Base-by-base conservation (phyloP, 1,140 invertebrate genomes). In the Drosophila insularis region DNA sequence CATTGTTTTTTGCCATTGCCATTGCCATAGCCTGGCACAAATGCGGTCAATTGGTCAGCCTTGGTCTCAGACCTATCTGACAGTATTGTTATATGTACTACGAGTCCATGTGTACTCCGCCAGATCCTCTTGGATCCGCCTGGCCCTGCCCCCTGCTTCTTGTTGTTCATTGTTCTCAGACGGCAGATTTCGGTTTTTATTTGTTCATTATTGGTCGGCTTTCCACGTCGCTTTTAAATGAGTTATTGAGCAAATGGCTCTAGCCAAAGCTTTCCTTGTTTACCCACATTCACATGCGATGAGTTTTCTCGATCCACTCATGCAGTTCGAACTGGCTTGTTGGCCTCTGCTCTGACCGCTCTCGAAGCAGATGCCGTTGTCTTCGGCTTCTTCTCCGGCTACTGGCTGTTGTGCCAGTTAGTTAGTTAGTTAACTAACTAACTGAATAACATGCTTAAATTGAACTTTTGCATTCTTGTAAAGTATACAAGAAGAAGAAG, bases 1-100 rank as follows among this genome's bases (percentile, higher is more conserved):
- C 80, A 82, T 82, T 82, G 78, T 80, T 13, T 54, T 50, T 78
- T 86, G 75, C 73, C 63, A 46, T 64, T 14, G 21, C 21, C 21
- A 14, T 23, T 46, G 69, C 69, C 65, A 50, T 50, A 21, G 43
- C 43, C 14, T 46, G 43, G 43, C 43, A 17, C 65, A 73, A 81
- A 87, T 86, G 82, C 82, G 82, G 82, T 86, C 82, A 86, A 86
- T 86, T 86, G 82, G 82, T 81, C 82, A 86, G 80, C 67, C 62
- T 55, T 31, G 14, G 55, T 17, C 64, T 21, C 27, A 31, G 23
- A 32, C 55, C 32, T 19, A n/a, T 50, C 35, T 23, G 14, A 10
- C 63, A 37, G 11, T 37, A 37, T 37, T 37, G 35, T 54, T 67
- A 74, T 87, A 71, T 72, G 65, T 54, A 63, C 14, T 46, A 8